These are phyloP conservation scores for Adrianichthys oophorus DNA, from an alignment of 2,797 vertebrate species.

Conservation along the genomic window DNA sequence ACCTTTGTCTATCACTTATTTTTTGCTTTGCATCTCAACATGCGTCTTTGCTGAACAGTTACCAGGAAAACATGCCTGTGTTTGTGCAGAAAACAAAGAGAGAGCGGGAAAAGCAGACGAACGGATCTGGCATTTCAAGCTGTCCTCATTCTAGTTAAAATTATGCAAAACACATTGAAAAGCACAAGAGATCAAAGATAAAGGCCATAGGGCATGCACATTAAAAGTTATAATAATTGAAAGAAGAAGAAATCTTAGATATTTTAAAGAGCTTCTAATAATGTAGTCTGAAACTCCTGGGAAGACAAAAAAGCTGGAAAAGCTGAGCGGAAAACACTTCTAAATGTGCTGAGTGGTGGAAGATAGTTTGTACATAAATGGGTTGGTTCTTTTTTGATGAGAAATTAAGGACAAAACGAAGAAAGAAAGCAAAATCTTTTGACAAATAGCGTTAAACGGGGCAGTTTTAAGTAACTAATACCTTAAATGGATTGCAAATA, in stretches of 20 bases:
- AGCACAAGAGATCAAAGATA: conserved; percentile 77
- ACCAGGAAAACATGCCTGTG: conserved; percentile 12
- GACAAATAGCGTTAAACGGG: conserved; percentile 22
- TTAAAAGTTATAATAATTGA: conserved; percentile 78
- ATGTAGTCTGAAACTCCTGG: conserved; percentile 50
- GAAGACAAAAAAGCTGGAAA: conserved; percentile 45
- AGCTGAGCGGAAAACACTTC: conserved; percentile 49
- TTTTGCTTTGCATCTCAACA: too few relatives aligned
- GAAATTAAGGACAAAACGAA: conserved; percentile 4
- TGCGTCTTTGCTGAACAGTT: conserved; percentile 1
- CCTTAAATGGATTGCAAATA: conserved; percentile 6
- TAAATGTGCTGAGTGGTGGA: conserved; percentile 51
- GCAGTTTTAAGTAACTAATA: neutral
- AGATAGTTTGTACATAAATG: conserved; percentile 42
- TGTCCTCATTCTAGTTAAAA: conserved; percentile 62
- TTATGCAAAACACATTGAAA: conserved; percentile 70
- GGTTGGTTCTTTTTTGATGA: conserved; percentile 22
- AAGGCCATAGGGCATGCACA: conserved; percentile 77
- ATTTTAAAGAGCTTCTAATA: conserved; percentile 72
- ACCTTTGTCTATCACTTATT: too few relatives aligned
- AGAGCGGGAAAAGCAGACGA: conserved; percentile 23
- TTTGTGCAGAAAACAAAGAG: conserved; percentile 28
- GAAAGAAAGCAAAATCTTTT: conserved; percentile 30
- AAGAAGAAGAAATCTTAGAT: conserved; percentile 77
- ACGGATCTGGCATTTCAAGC: conserved; percentile 55